Conservation (phyloP, 2,888 invertebrate genomes). For the Galeruca laticollis region DNA sequence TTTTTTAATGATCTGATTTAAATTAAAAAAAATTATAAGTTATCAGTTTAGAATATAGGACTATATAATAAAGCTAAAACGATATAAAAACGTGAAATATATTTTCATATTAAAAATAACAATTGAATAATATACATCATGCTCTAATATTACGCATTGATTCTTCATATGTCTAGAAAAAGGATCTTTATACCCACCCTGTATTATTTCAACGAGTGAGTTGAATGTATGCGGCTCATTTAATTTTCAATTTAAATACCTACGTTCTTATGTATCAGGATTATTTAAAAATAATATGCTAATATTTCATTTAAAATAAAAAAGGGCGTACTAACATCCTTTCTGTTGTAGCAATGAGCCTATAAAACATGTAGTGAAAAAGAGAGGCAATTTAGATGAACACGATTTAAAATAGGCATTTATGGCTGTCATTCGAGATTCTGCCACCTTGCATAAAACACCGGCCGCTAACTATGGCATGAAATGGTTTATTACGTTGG, state of each 20-base stretch:
- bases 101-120: too few relatives aligned
- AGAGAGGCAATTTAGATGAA: slow-evolving; percentile 44
- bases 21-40: not conserved
- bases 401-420: slow-evolving; percentile 39
- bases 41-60: not conserved
- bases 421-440: slow-evolving; percentile 40
- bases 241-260: slow-evolving; percentile 44
- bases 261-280: slow-evolving; percentile 36
- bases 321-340: slow-evolving; percentile 40
- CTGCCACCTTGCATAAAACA: slow-evolving; percentile 39
- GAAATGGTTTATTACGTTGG: slow-evolving; percentile 36
- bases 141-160: not conserved
- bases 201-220: slow-evolving; percentile 31
- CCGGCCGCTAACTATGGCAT: slow-evolving; percentile 33
- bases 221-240: slow-evolving; percentile 31
- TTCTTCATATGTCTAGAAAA: too few relatives aligned
- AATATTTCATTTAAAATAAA: slow-evolving; percentile 42
- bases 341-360: slow-evolving; percentile 37
- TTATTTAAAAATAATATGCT: slow-evolving; percentile 42
- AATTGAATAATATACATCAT: too few relatives aligned
- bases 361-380: slow-evolving; percentile 40
- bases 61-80: not conserved
- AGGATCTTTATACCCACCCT: slow-evolving; percentile 21
- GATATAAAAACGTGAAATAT: too few relatives aligned
- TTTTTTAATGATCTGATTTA: slow-evolving; percentile 41